Evolutionary conservation across 2,797 vertebrate genomes (phyloP).

Genomic region (Melanotaenia parkinsoni): DNA sequence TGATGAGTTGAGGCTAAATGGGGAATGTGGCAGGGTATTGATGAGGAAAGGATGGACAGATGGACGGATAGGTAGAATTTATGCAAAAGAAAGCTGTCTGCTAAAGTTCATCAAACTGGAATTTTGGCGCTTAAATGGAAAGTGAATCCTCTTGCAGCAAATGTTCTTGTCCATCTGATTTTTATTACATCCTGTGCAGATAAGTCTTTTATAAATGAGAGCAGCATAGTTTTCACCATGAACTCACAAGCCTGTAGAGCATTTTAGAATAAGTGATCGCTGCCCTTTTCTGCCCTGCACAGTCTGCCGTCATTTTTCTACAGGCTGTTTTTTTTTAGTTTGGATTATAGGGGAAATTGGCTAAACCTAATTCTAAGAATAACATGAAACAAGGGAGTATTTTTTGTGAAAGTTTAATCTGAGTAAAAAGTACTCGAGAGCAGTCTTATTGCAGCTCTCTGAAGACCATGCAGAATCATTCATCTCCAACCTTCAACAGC

Average conservation of each 20-base stretch:
- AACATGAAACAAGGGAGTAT: background rate
- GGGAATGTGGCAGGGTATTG: conserved; percentile 3
- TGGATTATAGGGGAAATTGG: too few relatives aligned
- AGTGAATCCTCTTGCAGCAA: background rate
- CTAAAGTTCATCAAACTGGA: conserved; percentile 8
- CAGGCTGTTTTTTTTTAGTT: too few relatives aligned
- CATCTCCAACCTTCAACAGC: too few relatives aligned
- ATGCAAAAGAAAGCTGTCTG: conserved; percentile 12
- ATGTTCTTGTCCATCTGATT: background rate
- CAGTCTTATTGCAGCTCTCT: background rate
- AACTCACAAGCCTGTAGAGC: conserved; percentile 32
- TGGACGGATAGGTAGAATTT: conserved; percentile 23
- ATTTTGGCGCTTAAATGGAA: background rate
- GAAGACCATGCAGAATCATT: background rate
- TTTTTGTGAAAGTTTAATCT: background rate
- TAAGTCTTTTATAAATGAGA: conserved; percentile 40
- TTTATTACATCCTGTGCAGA: background rate
- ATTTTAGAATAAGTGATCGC: conserved; percentile 31
- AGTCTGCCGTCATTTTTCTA: too few relatives aligned
- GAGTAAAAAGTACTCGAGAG: background rate
- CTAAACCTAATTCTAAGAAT: background rate
- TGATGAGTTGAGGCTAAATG: conserved; percentile 27
- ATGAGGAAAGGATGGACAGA: conserved; percentile 12
- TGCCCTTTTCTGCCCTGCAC: too few relatives aligned
- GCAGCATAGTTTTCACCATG: conserved; percentile 24